Evolutionary conservation across 1,140 invertebrate species (phyloP), one percentile per base, ranked within the genome.

Genomic region (Cherax quadricarinatus): DNA sequence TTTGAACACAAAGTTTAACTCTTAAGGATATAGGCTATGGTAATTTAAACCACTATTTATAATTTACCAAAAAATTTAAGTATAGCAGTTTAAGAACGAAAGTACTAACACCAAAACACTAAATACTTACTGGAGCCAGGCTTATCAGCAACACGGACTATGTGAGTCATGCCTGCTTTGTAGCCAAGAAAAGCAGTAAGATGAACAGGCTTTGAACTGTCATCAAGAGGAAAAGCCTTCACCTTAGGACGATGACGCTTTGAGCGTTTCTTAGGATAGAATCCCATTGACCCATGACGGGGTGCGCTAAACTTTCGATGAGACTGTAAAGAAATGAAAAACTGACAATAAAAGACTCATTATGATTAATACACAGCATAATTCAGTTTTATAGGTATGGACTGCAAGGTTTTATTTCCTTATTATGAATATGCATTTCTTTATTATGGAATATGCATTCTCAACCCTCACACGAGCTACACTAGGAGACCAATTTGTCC

Each of bases 221-320:
- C 98, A 97, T 99, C 99, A 95, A 99, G 99, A n/a, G 99, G 99
- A 96, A 99, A 99, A 93, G 99, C 98, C 98, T 99, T 99, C 85
- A 99, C 98, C 95, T 99, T 99, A 94, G 99, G 99, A 96, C 99
- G 98, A 96, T 99, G 98, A 95, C 98, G 97, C 93, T 96, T 97
- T 91, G 98, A 97, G 94, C 99, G 97, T 96, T 99, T 99, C 96
- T 99, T 99, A 94, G 99, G 99, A 95, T 99, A 98, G 96, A 99
- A 99, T 94, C 98, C 99, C 98, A 99, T 99, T 86, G 98, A 99
- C 94, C 99, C 99, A 97, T 99, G 99, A 94, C 99, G 97, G 93
- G 99, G 99, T 16, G 99, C 99, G 95, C 98, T 99, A 96, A 99
- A 99, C 95, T 99, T 99, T 95, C 99, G 97, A 96, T 99, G 99